Evolutionary conservation across 2,888 invertebrate species (phyloP), one percentile per base, ranked within the genome.

Genomic region (Hypercompe scribonia): DNA sequence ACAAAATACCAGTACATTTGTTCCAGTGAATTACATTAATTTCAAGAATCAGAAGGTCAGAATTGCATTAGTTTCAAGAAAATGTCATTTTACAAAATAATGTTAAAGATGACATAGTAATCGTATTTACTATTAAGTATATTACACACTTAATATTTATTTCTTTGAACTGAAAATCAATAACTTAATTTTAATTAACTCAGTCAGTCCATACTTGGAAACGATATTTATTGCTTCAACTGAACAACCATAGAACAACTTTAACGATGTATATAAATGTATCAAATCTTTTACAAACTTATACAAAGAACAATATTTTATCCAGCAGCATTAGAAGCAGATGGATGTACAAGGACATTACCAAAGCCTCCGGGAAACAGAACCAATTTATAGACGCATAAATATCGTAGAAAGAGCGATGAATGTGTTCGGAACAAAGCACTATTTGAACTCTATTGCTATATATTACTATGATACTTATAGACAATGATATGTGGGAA

Each of bases 301-400:
- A 31, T 18, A 31, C 31, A 61, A 61, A 61, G 61, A 71, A 66
- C 74, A 70, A 82, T 81, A 83, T 79, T 79, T 83, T 74, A 81
- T 73, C 74, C 74, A 70, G 64, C n/a, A 54, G 58, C 65, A 54
- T 69, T 79, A 79, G 78, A 73, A 74, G 68, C 65, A 78, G 79
- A 83, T 81, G 74, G 78, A 82, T 81, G 76, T 74, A 79, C 71
- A 76, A 76, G 84, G 75, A 82, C 83, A 84, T 83, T 83, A 84
- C 82, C 70, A 72, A 71, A 77, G 81, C 84, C 81, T 76, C 71
- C 71, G 78, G 78, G 79, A 81, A 81, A 68, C 79, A 82, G 72
- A 69, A 75, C 68, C 78, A 84, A 83, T 83, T 83, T 83, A 83
- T 79, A 70, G 83, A 70, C 82, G 67, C 84, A 83, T 84, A 83